Evolutionary conservation across 2,797 vertebrate genomes (phyloP).

Genomic region (Yasuhikotakia modesta): DNA sequence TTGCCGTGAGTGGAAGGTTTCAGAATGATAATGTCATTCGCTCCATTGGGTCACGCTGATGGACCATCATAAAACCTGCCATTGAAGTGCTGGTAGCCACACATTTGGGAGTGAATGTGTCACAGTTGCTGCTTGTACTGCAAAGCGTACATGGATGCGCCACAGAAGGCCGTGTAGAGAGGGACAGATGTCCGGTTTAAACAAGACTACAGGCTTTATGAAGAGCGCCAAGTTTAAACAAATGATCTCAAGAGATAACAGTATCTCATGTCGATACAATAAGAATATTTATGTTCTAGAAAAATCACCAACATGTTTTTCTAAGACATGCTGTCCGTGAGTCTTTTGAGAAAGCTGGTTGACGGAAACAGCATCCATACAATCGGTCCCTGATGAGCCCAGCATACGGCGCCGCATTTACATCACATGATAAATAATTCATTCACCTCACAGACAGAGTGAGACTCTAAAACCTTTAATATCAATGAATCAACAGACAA

Average conservation of each 20-base stretch:
- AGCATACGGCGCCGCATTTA: conserved; percentile 44
- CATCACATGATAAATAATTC: conserved; percentile 52
- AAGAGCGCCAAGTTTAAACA: conserved; percentile 29
- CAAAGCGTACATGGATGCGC: conserved; percentile 10
- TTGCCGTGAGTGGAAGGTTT: conserved; percentile 25
- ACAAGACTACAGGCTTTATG: conserved; percentile 5
- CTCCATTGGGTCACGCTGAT: conserved; percentile 50
- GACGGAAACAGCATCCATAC: conserved; percentile 44
- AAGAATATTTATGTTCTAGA: not conserved
- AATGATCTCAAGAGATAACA: conserved; percentile 22
- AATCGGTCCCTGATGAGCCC: conserved; percentile 40
- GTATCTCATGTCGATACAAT: not conserved
- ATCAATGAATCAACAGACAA: conserved; percentile 39
- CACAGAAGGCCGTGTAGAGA: not conserved
- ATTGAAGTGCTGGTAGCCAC: too few relatives aligned
- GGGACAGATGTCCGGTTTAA: conserved; percentile 4
- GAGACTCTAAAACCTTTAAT: conserved; percentile 43
- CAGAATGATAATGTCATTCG: too few relatives aligned
- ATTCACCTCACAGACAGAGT: conserved; percentile 34
- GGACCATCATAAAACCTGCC: conserved; percentile 41
- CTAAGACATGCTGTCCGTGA: conserved; percentile 19
- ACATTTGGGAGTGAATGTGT: too few relatives aligned
- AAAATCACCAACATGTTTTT: not conserved
- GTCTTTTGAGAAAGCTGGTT: conserved; percentile 31
- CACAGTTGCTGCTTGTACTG: too few relatives aligned